These are phyloP conservation scores for Pipistrellus pipistrellus DNA, from an alignment of 2,797 vertebrate genomes.

Conservation along the genomic window DNA sequence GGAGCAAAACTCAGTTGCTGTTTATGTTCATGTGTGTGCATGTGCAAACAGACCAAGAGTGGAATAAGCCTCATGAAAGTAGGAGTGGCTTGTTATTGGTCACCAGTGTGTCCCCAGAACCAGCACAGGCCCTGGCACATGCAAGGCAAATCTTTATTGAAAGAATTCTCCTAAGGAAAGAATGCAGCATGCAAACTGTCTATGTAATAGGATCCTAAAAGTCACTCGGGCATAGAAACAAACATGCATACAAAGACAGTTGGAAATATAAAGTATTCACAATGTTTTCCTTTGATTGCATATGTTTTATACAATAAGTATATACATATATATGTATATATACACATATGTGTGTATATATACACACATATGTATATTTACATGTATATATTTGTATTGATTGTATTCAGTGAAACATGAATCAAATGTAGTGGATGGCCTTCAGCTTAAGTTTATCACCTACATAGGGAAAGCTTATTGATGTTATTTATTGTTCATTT, in stretches of 20 bases:
- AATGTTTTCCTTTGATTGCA: not conserved
- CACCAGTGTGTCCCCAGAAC: no score
- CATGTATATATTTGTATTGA: not conserved
- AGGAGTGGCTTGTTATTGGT: not conserved
- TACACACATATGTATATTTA: no score
- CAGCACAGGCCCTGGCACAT: no score
- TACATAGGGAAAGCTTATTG: not conserved
- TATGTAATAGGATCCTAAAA: not conserved
- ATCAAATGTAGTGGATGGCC: not conserved
- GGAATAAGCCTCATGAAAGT: not conserved
- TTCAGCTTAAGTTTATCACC: not conserved
- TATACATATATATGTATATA: not conserved
- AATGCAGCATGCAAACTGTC: not conserved
- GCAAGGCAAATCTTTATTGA: no score
- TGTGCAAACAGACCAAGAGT: not conserved
- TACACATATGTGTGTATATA: no score
- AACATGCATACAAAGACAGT: not conserved
- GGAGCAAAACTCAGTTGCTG: not conserved
- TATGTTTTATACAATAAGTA: not conserved
- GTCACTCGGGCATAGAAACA: not conserved
- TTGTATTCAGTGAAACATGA: not conserved
- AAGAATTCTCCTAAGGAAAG: not conserved
- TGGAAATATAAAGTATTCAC: not conserved
- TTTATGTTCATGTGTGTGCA: not conserved
- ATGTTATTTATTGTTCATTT: not conserved